Evolutionary conservation across 1,140 invertebrate genomes (phyloP).

Genomic region (Danaus plexippus): DNA sequence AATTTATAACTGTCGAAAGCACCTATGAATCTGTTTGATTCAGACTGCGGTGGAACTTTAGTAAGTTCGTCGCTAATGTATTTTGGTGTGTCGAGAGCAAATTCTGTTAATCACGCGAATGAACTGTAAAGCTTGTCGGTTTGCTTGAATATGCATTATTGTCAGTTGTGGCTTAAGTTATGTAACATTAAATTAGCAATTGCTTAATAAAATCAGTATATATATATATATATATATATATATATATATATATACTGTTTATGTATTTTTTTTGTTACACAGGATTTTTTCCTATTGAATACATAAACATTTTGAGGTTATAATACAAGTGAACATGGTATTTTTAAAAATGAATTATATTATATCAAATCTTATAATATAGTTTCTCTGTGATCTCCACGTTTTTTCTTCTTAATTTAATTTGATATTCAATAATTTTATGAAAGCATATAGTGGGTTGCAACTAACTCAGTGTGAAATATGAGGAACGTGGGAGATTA

Average conservation of each 20-base stretch:
- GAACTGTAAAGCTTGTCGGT: conserved; percentile 17
- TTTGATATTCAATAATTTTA: neutral
- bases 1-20: conserved; percentile 10
- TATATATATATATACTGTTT: too few species aligned
- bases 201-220: neutral
- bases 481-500: conserved; percentile 66
- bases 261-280: too few species aligned
- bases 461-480: conserved; percentile 53
- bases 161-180: too few species aligned
- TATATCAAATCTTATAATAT: too few species aligned
- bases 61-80: conserved; percentile 31
- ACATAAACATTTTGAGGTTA: too few species aligned
- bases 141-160: conserved; percentile 1
- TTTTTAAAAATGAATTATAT: too few species aligned
- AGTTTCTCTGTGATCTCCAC: too few species aligned
- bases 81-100: conserved; percentile 25
- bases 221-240: too few species aligned
- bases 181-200: neutral
- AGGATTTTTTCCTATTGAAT: too few species aligned
- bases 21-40: conserved; percentile 31
- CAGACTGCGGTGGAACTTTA: conserved; percentile 35
- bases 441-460: conserved; percentile 16
- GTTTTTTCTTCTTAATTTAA: too few species aligned
- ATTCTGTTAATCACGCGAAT: conserved; percentile 22
- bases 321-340: too few species aligned